Conservation (phyloP, 2,113 vertebrate genomes). For the Megaptera novaeangliae region DNA sequence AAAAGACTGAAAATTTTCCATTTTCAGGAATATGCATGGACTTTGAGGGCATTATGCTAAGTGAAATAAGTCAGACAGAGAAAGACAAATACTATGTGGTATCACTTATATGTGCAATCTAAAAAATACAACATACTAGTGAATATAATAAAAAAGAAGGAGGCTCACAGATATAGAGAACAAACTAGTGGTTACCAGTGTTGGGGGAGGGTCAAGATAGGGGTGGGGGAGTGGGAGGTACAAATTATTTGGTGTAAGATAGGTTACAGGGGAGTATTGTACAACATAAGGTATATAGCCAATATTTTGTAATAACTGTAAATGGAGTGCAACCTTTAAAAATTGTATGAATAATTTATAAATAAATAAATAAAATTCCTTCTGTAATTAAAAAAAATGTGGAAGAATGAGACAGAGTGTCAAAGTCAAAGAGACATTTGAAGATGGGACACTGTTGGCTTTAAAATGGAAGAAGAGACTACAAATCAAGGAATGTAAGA, state of each 20-base stretch:
- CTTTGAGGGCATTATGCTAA: too few relatives aligned
- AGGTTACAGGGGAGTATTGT: not conserved
- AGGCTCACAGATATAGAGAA: not conserved
- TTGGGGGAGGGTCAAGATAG: too few relatives aligned
- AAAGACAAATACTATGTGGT: too few relatives aligned
- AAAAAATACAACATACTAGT: not conserved
- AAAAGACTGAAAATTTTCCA: too few relatives aligned
- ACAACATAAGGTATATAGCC: not conserved
- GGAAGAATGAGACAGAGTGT: not conserved
- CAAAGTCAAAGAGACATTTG: not conserved
- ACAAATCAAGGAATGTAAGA: not conserved
- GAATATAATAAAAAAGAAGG: not conserved
- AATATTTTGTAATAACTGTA: not conserved
- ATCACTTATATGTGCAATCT: not conserved
- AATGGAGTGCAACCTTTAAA: not conserved
- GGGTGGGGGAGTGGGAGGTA: not conserved
- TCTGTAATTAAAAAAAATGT: not conserved
- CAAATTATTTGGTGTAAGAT: not conserved
- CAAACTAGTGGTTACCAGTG: not conserved
- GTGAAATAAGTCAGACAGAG: too few relatives aligned
- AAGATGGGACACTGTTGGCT: not conserved
- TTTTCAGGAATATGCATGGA: too few relatives aligned
- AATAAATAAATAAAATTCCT: not conserved
- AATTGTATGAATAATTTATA: not conserved
- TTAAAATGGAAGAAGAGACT: not conserved